Evolutionary conservation across 2,113 vertebrate genomes (phyloP), one percentile per base, ranked within the genome.

Genomic region (Anolis carolinensis): DNA sequence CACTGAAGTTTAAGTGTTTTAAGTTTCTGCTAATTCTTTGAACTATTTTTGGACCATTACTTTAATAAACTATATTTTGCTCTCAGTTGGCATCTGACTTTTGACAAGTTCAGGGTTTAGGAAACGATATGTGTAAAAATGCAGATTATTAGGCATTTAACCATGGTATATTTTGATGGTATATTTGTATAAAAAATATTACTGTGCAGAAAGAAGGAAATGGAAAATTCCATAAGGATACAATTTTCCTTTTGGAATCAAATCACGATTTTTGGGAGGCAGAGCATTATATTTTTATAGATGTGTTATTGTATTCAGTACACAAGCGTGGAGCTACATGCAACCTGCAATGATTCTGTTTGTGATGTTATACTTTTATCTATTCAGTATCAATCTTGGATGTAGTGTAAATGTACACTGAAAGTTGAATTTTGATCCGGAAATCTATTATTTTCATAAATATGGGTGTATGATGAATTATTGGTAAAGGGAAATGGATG

Each of bases 81-180:
- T n/a, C n/a, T n/a, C n/a, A n/a, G n/a, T n/a, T n/a, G n/a, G n/a
- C n/a, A n/a, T n/a, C n/a, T n/a, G n/a, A n/a, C n/a, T n/a, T n/a
- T n/a, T n/a, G n/a, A n/a, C n/a, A n/a, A n/a, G n/a, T 21, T 65
- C 65, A 34, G 11, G n/a, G 4, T 48, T 7, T 82, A 82, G 80
- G 87, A 39, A 79, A 10, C 8, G 36, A 25, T 62, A 62, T 79
- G n/a, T 79, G 21, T 62, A 36, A 80, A 89, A 63, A 27, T 87
- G 32, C 48, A 87, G 59, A 83, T 70, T 18, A 39, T 32, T 2
- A n/a, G 4, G 10, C 21, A 34, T 34, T 52, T 55, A 52, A 71
- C 32, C 7, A n/a, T 14, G 14, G 27, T 36, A 34, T 23, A 34
- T 36, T 25, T 34, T 71, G 4, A 25, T 11, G 30, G n/a, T 34